Base-by-base conservation (phyloP, 2,888 invertebrate species). In the Sisyra terminalis region DNA sequence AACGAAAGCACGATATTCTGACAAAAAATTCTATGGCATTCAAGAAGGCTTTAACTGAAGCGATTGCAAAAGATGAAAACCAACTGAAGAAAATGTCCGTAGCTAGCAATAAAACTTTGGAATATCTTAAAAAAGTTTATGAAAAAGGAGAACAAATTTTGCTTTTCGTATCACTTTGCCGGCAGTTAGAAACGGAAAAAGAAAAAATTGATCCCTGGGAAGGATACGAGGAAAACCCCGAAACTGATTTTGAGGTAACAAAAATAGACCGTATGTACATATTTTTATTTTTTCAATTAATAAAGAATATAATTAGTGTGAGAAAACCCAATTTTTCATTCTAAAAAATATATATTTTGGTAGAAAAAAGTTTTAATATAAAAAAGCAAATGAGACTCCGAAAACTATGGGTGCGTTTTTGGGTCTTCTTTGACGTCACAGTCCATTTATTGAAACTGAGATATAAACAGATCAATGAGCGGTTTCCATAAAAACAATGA, bases 101-200 rank as follows among this genome's bases (percentile, higher is more conserved):
- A 45, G 50, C 49, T 13, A 63, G 71, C 1, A 64, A 67, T 46
- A 55, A 56, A n/a, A 48, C 62, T 9, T 48, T 66, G 1, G 60
- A 62, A 46, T 60, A 65, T 60, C 51, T 73, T 2, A 55, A 63
- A 47, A 51, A 51, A 3, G 59, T 66, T 1, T 51, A 55, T 29
- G 56, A 58, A 43, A 71, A 69, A 52, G 70, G 69, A 3, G 65
- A 69, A 45, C 65, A 64, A 50, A 65, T 74, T 39, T 51, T 70
- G 37, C 64, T 66, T 16, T 51, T 74, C 47, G 64, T 66, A 16
- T 61, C 63, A 16, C 58, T 67, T n/a, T 73, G 74, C 47, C 57
- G 67, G 30, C 72, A 71, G 54, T 67, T 65, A 50, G 72, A 74
- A 57, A 71, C 69, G 0, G 64, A 65, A 46, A 57, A 63, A 10